A percentile compares a stretch with the other conserved stretches of the same genome.
Conservation (phyloP, 23 tunicate species). For the Styela plicata region DNA sequence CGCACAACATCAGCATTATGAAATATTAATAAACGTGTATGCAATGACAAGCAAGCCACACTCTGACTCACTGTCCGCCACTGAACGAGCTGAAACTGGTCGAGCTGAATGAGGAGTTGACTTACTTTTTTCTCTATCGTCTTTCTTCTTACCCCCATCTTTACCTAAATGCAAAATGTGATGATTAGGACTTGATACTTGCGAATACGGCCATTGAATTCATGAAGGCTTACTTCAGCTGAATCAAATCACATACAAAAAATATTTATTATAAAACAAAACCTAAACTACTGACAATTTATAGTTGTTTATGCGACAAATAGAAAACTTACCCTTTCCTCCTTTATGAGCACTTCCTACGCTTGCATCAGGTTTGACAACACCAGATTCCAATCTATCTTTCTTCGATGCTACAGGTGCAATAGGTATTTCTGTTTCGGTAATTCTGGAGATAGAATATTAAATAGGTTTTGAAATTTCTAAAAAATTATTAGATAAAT, state of each 20-base stretch:
- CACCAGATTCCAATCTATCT: constrained; percentile 26
- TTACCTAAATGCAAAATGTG: no score
- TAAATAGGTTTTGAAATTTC: no score
- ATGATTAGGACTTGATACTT: no score
- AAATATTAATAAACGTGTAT: no score
- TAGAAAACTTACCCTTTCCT: constrained; percentile 18
- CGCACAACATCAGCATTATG: no score
- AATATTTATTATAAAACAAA: no score
- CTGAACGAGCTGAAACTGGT: constrained; percentile 48
- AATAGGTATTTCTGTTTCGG: constrained; percentile 12
- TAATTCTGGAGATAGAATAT: constrained; percentile 4
- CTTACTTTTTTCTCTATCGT: constrained; percentile 82
- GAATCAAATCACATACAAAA: no score
- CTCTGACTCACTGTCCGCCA: constrained; percentile 32
- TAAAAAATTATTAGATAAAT: no score
- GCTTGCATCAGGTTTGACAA: neutral
- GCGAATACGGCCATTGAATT: no score
- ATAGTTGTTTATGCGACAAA: neutral
- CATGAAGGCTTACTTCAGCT: no score
- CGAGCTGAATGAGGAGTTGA: constrained; percentile 63
- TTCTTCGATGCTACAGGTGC: constrained; percentile 20
- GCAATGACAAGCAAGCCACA: neutral
- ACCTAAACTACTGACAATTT: neutral
- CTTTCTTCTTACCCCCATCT: constrained; percentile 44
- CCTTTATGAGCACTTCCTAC: constrained; percentile 30